A percentile compares a stretch with the other conserved stretches of the same genome.
These are phyloP conservation scores for Sarcophaga peregrina DNA, from an alignment of 1,140 invertebrate species.

Conservation along the genomic window DNA sequence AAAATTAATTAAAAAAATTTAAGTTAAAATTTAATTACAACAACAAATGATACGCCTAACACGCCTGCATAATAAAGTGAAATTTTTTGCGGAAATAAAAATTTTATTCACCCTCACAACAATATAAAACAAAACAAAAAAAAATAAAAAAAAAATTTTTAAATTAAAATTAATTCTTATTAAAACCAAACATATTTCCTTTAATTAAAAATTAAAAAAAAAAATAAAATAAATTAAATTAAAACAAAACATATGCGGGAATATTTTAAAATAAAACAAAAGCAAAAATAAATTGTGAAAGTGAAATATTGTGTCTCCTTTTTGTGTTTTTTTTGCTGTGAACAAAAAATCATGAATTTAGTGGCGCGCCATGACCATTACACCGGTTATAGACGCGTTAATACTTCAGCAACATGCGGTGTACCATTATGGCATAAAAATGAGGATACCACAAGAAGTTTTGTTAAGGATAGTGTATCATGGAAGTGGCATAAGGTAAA, in stretches of 20 bases:
- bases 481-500: slow-evolving; percentile 48
- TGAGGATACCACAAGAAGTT: slow-evolving; percentile 1
- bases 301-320: background rate
- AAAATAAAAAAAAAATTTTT: background rate
- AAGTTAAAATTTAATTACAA: background rate
- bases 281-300: slow-evolving; percentile 9
- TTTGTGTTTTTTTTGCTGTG: background rate
- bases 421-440: slow-evolving; percentile 38
- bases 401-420: slow-evolving; percentile 40
- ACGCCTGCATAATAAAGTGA: slow-evolving; percentile 46
- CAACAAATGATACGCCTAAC: slow-evolving; percentile 47
- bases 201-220: background rate
- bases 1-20: too few relatives aligned
- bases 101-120: slow-evolving; percentile 34
- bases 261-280: background rate
- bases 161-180: slow-evolving; percentile 1
- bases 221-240: too few relatives aligned
- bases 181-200: slow-evolving; percentile 15
- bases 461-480: slow-evolving; percentile 44
- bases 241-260: too few relatives aligned
- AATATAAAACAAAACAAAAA: background rate
- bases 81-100: slow-evolving; percentile 49
- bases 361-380: slow-evolving; percentile 47
- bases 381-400: slow-evolving; percentile 45
- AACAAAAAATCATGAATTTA: slow-evolving; percentile 46